Evolutionary conservation across 2,113 vertebrate species (phyloP).

Genomic region (Saguinus imperator): DNA sequence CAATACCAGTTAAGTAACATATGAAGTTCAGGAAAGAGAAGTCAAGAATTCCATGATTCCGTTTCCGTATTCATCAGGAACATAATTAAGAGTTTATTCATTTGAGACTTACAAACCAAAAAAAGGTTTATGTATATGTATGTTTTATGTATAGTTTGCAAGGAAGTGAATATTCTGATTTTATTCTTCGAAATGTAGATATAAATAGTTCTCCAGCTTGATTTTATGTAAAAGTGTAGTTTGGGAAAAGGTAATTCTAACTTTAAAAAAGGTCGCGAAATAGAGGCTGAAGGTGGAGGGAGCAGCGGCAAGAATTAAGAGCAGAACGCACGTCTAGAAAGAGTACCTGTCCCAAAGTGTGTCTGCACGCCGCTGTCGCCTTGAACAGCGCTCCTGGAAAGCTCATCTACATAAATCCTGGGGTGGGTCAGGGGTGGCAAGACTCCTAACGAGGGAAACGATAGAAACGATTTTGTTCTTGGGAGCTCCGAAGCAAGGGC

Average conservation of each 20-base stretch:
- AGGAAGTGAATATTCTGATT: constrained; percentile 6
- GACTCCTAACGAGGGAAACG: neutral
- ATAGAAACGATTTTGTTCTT: neutral
- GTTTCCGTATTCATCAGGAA: neutral
- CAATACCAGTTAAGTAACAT: neutral
- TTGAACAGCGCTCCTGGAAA: neutral
- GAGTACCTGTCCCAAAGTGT: neutral
- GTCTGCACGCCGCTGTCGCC: neutral
- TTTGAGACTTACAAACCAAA: constrained; percentile 25
- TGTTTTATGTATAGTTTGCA: neutral
- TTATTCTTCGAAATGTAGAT: constrained; percentile 32
- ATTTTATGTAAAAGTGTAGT: neutral
- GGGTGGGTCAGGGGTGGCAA: neutral
- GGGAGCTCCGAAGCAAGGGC: neutral
- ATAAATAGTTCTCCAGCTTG: constrained; percentile 4
- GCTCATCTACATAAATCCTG: neutral
- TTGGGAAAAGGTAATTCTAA: neutral
- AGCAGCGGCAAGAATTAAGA: neutral
- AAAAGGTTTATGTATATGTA: neutral
- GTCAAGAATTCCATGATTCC: neutral
- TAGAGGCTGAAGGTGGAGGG: neutral
- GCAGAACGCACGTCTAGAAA: neutral
- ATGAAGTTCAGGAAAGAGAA: neutral
- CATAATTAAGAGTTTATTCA: constrained; percentile 17
- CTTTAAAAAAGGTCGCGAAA: neutral